Percentiles rank a stretch among this genome's conserved stretches.
Evolutionary conservation across 2,888 invertebrate genomes (phyloP).

Genomic region (Agrotis puta): DNA sequence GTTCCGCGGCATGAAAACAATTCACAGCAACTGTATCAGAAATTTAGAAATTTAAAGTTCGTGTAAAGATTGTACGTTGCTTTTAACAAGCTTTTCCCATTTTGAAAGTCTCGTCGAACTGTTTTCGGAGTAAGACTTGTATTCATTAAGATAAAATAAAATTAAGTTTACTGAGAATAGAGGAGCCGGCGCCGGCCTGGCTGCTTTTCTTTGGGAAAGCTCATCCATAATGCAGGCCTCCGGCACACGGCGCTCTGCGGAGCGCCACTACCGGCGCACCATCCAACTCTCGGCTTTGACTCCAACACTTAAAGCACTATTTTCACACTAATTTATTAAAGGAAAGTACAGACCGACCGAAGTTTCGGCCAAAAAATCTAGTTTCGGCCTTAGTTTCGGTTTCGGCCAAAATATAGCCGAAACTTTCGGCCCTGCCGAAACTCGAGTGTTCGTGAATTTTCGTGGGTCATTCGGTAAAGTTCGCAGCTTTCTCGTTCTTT

Average conservation of each 20-base stretch:
- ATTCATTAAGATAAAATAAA: slow-evolving; percentile 39
- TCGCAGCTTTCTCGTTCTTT: too few species aligned
- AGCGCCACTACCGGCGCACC: slow-evolving; percentile 1
- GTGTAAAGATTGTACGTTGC: not conserved
- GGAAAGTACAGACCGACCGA: too few species aligned
- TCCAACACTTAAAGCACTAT: not conserved
- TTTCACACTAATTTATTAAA: not conserved
- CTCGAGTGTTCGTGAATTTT: too few species aligned
- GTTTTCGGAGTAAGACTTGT: not conserved
- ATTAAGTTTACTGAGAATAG: slow-evolving; percentile 31
- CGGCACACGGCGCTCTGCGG: too few species aligned
- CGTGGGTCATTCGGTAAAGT: too few species aligned
- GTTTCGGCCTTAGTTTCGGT: too few species aligned
- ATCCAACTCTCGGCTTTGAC: not conserved
- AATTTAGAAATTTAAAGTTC: not conserved
- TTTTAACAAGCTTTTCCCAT: not conserved
- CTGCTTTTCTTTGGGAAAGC: slow-evolving; percentile 13
- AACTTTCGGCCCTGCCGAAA: too few species aligned
- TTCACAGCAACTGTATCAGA: not conserved
- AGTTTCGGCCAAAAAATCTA: too few species aligned
- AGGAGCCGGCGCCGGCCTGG: slow-evolving; percentile 10
- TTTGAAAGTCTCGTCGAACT: not conserved
- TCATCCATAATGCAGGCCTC: slow-evolving; percentile 55
- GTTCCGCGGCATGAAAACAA: not conserved
- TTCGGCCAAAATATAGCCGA: too few species aligned